Base-by-base conservation (phyloP, 2,797 vertebrate genomes). In the Syngnathus rostellatus region DNA sequence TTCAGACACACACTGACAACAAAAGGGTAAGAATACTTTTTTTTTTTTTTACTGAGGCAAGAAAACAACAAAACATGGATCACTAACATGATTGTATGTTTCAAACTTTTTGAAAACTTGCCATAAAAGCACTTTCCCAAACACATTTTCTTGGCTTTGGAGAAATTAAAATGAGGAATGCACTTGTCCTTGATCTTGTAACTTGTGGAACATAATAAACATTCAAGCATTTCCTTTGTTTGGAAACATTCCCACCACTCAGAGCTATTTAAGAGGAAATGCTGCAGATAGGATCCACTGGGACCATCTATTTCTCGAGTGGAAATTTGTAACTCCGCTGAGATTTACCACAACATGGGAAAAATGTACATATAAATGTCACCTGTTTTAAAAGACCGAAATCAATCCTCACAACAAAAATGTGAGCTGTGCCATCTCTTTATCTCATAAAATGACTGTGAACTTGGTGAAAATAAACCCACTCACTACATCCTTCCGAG, bases 401-500 rank as follows among this genome's bases (percentile, higher is more conserved):
- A 54, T 12, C 6, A 14, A 21, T 37, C 31, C 31, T 4, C 31
- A 66, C 62, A 38, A 8, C 55, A 46, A 43, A 46, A 6, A 16
- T 46, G 0, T 31, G 25, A 31, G 55, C 55, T 57, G 2, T 14
- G 54, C 37, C 9, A 7, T 65, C 10, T 2, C 6, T 37, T 57
- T 8, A 14, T 75, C 70, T 72, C 31, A 25, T 54, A 66, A 64
- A 41, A 60, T 55, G 64, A 69, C 63, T 48, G 41, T 63, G 66
- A 68, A 70, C 45, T 68, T 63, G 19, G 37, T 60, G 59, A 68
- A 83, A 82, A 83, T 76, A 84, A 86, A 85, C 77, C 79, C 71
- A 81, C 78, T 83, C 66, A 70, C 79, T 75, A 86, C 79, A 81
- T 83, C 86, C 87, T 84, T 84, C 80, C 83, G 74, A 74, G 67